Conservation (phyloP, 53 echinoderm and acorn worm species). For the Patiria pectinifera region DNA sequence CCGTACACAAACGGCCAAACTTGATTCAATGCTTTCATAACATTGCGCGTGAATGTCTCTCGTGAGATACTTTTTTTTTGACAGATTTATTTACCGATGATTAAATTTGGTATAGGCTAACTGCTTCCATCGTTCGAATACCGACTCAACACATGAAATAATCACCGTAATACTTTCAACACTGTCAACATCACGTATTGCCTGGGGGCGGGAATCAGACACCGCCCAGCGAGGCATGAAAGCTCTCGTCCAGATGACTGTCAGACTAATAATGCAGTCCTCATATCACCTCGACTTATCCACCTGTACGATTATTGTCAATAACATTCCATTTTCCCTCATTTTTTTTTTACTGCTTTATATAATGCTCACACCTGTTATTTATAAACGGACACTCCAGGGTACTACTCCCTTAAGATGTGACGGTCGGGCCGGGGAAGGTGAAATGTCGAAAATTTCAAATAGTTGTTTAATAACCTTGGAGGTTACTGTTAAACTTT, state of each 20-base stretch:
- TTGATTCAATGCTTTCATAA: too few relatives aligned
- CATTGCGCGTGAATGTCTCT: too few relatives aligned
- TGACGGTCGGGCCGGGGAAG: not conserved
- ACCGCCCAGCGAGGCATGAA: slow-evolving; percentile 15
- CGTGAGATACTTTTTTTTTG: too few relatives aligned
- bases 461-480: not conserved
- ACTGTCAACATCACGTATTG: not conserved
- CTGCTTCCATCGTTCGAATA: not conserved
- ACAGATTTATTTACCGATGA: not conserved
- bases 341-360: not conserved
- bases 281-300: not conserved
- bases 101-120: not conserved
- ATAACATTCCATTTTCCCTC: slow-evolving; percentile 29
- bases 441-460: not conserved
- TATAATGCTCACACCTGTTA: slow-evolving; percentile 27
- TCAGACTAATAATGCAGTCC: slow-evolving; percentile 16
- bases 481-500: not conserved
- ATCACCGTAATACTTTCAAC: too few relatives aligned
- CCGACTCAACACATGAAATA: not conserved
- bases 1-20: too few relatives aligned
- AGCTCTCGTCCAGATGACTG: not conserved
- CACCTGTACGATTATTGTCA: not conserved
- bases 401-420: not conserved
- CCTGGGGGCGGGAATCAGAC: slow-evolving; percentile 15
- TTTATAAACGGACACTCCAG: slow-evolving; percentile 16